Evolutionary conservation across 1,140 invertebrate species (phyloP), one percentile per base, ranked within the genome.

Genomic region (Halictus rubicundus): DNA sequence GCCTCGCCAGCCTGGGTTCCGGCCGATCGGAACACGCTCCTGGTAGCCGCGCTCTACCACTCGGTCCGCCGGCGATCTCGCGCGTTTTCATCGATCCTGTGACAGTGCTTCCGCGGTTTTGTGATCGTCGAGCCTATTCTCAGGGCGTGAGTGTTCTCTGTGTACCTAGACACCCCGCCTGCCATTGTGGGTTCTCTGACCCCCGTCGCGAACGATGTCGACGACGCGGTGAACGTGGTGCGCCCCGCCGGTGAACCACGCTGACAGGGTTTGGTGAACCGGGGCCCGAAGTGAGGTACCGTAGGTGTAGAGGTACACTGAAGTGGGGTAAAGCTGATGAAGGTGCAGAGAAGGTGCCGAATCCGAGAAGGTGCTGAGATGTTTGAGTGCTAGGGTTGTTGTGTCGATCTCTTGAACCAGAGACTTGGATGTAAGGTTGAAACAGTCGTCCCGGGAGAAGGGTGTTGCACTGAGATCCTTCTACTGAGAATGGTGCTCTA

Each of bases 21-120:
- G 88, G 81, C 79, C 87, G 86, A 88, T 86, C 83, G 87, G 66
- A 80, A 86, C 42, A 52, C 83, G 80, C 82, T 89, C 74, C 88
- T 89, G 88, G 89, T 88, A 88, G 66, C 60, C 80, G 77, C 76
- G 81, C 73, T 83, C 27, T 69, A 79, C 68, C 68, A 78, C 70
- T 81, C 73, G 10, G 39, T 19, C n/a, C 23, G 6, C 42, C 42
- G 49, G n/a, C 60, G 68, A 72, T 68, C 63, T 42, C 25, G 65
- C 74, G 74, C 74, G 75, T 27, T 66, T 42, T 37, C 60, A 57
- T 59, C 68, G 49, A 59, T 59, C 42, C 49, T 12, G 76, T 72
- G 68, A 78, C 63, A 64, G 77, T 78, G 69, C 70, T 65, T 46
- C 21, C 68, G 59, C 68, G 42, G 60, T 57, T 32, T 32, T 78